Evolutionary conservation across 2,888 invertebrate genomes (phyloP).

Genomic region (Balanococcus diminutus): DNA sequence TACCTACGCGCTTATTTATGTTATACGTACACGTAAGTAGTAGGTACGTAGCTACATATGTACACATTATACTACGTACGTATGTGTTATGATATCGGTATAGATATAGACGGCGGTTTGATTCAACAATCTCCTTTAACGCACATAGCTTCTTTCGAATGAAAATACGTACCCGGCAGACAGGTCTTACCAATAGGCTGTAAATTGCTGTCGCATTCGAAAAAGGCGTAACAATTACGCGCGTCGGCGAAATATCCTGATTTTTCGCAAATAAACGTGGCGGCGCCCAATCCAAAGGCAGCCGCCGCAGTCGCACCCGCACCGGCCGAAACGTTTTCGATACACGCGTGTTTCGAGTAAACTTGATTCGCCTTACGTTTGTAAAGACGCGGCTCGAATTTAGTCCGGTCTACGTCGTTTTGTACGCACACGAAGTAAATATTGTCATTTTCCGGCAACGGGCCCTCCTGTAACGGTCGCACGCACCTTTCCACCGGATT

Average conservation of each 20-base stretch:
- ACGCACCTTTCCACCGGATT: conserved; percentile 57
- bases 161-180: conserved; percentile 16
- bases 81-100: too few relatives aligned
- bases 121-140: neutral
- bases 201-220: conserved; percentile 1
- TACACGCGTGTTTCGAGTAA: conserved; percentile 5
- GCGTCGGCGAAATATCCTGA: conserved; percentile 50
- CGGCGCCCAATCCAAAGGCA: too few relatives aligned
- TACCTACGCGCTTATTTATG: too few relatives aligned
- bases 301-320: too few relatives aligned
- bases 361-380: conserved; percentile 57
- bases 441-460: conserved; percentile 57
- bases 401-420: neutral
- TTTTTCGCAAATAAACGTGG: conserved; percentile 9
- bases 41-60: too few relatives aligned
- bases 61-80: too few relatives aligned
- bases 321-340: neutral
- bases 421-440: conserved; percentile 58
- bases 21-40: too few relatives aligned
- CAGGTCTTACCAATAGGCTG: conserved; percentile 12
- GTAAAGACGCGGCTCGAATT: conserved; percentile 57
- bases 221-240: conserved; percentile 22
- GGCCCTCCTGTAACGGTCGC: conserved; percentile 54
- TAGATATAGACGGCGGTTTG: too few relatives aligned
- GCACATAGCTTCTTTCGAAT: neutral